These are phyloP conservation scores for Agapetus fuscipes DNA, from an alignment of 2,888 invertebrate genomes.

Conservation along the genomic window DNA sequence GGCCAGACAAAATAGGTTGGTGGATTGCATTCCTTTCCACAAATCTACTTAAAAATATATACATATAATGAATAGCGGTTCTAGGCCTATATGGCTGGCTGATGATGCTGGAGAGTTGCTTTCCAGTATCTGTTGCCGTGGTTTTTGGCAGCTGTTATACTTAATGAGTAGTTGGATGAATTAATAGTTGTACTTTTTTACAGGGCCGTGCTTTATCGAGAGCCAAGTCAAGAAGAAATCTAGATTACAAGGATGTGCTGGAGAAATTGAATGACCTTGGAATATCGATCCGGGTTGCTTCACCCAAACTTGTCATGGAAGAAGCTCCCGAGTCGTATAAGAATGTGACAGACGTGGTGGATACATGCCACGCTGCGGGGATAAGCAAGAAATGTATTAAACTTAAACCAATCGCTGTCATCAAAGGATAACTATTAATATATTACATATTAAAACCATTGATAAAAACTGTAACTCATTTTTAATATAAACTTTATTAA, in stretches of 20 bases:
- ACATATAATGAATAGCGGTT: too few species aligned
- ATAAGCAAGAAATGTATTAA: constrained; percentile 96
- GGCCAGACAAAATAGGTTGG: too few species aligned
- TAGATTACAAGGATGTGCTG: constrained; percentile 89
- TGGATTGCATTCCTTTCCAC: too few species aligned
- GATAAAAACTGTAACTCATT: neutral
- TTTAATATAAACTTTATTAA: neutral
- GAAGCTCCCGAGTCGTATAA: constrained; percentile 99
- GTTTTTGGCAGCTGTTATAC: too few species aligned
- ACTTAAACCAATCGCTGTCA: constrained; percentile 94
- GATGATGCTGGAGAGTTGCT: too few species aligned
- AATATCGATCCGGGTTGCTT: constrained; percentile 94
- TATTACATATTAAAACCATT: neutral
- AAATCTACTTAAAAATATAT: too few species aligned
- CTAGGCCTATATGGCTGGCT: too few species aligned
- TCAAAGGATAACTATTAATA: constrained; percentile 69
- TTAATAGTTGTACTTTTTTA: constrained; percentile 24
- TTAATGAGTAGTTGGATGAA: too few species aligned
- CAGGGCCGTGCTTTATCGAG: constrained; percentile 94
- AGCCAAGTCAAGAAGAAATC: constrained; percentile 91
- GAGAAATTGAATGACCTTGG: constrained; percentile 73
- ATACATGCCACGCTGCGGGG: constrained; percentile 96
- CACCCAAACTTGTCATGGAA: constrained; percentile 99
- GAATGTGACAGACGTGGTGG: constrained; percentile 98
- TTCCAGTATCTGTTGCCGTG: too few species aligned